Base-by-base conservation (phyloP, 2,888 invertebrate genomes). In the Diarsia mendica region DNA sequence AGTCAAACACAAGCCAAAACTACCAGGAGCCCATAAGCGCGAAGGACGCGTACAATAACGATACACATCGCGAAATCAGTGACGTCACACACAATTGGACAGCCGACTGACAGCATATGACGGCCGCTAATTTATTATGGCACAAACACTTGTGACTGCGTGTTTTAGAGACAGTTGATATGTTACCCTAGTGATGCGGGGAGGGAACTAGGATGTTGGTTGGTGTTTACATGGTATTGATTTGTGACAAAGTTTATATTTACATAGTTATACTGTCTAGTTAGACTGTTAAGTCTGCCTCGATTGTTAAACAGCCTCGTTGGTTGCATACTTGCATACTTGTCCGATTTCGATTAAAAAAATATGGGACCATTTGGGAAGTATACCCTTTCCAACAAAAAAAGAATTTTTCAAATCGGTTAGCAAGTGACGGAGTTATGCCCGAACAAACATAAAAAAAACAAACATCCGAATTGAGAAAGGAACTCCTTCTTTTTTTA, bases 61-160 rank as follows among this genome's bases (percentile, higher is more conserved):
- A 67, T 33, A 73, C 74, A 67, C 70, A 74, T 53, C 75, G 33
- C 39, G 76, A 67, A 75, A 70, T 58, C 69, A 71, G 33, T 46
- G 76, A 70, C 82, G 74, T 58, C 75, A 71, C 65, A 70, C 74
- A 67, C 79, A 84, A 86, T 86, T 88, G 85, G 85, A 88, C 86
- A 77, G 65, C 60, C 39, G 80, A 80, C 72, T 88, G 85, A 88
- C 85, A 82, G 65, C 66, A 39, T 80, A 84, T 82, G 82, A 84
- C 75, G 63, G 68, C 74, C 71, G 64, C 72, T 84, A 84, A 86
- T 88, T 80, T 82, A 86, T 84, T 82, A 75, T 60, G n/a, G 46
- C 49, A 44, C 68, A 67, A 67, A 83, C 79, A 82, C 51, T 83
- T 69, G 71, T 79, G 68, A 49, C 49, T 72, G 53, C 51, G 51